Base-by-base conservation (phyloP, 2,113 vertebrate genomes). In the Cochlearius cochlearius region DNA sequence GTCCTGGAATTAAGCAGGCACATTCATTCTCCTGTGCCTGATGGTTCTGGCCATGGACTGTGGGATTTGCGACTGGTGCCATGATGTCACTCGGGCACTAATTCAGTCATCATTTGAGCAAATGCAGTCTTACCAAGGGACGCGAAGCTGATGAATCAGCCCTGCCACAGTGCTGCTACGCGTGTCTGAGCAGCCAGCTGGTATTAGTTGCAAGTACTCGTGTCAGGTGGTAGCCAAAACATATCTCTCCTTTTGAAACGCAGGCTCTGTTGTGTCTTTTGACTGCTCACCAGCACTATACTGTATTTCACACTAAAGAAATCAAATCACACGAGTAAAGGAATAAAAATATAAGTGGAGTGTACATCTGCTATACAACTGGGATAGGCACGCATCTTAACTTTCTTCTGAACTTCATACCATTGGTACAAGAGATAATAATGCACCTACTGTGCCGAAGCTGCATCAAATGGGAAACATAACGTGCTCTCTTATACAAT, bases 211-310 rank as follows among this genome's bases (percentile, higher is more conserved):
- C 88, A 83, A 95, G 92, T 69, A 52, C 47, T 90, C 69, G 27
- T 86, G 78, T 74, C 78, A 88, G 56, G 52, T 86, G 58, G 59
- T 39, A 85, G 91, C 76, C 95, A 95, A 97, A 83, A 88, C 22
- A 17, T 34, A 10, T 18, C 66, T 86, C 41, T 90, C 34, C 71
- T 59, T 91, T 83, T 76, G 79, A 97, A 97, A 94, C 5, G 25
- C 74, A n/a, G 91, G 30, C 76, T 83, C 45, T 73, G 53, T 60
- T 78, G 50, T 52, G 76, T 52, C 71, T 86, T 93, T 90, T 91
- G 34, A 39, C 34, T 38, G 30, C 9, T 32, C 23, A 21, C 71
- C 77, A 87, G 59, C 87, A 29, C 38, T 78, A 12, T n/a, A 5
- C 36, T 66, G 23, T 63, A 43, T 90, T 85, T 91, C 74, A 91